phyloP scores from a whole-genome alignment of 1,140 invertebrate species.

The Eupeodes corollae region DNA sequence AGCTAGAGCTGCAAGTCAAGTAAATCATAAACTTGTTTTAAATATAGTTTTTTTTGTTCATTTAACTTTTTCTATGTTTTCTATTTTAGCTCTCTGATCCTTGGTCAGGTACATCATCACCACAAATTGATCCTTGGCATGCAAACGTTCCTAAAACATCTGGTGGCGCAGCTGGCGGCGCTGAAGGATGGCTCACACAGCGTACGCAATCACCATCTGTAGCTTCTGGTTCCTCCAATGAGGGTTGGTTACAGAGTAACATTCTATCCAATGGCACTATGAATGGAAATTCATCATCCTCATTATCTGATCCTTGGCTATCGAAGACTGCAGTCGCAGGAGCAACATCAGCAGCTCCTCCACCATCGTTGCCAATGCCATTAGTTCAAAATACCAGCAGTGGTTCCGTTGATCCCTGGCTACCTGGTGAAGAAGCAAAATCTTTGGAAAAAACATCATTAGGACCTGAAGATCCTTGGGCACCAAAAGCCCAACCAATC shows the following conservation, averaged over 20 bases:
- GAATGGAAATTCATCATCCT: constrained; percentile 6
- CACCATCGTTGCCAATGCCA: constrained; percentile 14
- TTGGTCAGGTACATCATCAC: constrained; percentile 41
- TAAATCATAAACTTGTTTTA: neutral
- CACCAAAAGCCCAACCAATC: constrained; percentile 41
- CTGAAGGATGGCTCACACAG: constrained; percentile 6
- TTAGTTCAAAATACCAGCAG: constrained; percentile 18
- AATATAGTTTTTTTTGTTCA: neutral
- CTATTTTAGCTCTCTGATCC: constrained; percentile 41
- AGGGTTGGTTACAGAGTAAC: constrained; percentile 34
- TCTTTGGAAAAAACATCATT: neutral
- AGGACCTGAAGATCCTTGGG: constrained; percentile 27
- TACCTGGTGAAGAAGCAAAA: constrained; percentile 23
- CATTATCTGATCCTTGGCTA: constrained; percentile 21
- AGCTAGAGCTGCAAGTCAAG: constrained; percentile 35
- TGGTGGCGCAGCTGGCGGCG: constrained; percentile 10
- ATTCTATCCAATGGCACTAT: constrained; percentile 13
- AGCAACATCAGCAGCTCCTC: constrained; percentile 14
- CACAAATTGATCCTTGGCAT: constrained; percentile 48
- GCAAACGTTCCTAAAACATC: constrained; percentile 10
- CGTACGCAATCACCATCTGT: constrained; percentile 33
- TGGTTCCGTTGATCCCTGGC: constrained; percentile 47
- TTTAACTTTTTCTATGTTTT: constrained; percentile 4
- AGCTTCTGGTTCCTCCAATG: constrained; percentile 31
- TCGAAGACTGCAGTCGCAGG: constrained; percentile 16